Conservation (phyloP, 2,888 invertebrate species). For the Agriotes lineatus region DNA sequence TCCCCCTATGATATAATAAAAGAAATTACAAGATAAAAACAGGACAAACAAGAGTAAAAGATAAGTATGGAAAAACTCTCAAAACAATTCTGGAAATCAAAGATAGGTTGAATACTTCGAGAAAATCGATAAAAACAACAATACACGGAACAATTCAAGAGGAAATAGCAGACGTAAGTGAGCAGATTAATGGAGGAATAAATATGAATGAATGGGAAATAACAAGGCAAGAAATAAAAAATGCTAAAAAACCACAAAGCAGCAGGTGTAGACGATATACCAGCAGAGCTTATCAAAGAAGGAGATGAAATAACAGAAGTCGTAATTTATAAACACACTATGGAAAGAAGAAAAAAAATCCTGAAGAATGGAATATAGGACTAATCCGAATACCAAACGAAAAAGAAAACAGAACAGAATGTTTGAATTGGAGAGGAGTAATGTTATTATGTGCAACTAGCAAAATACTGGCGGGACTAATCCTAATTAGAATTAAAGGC, state of each 20-base stretch:
- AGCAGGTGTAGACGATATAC: conserved; percentile 2
- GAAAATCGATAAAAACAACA: conserved; percentile 8
- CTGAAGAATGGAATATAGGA: not conserved
- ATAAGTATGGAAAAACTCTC: not conserved
- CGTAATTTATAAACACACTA: not conserved
- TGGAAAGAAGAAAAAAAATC: conserved; percentile 15
- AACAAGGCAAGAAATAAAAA: conserved; percentile 11
- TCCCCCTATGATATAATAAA: not conserved
- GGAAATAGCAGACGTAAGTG: not conserved
- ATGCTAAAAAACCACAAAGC: conserved; percentile 7
- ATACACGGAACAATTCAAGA: not conserved
- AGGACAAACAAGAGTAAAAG: not conserved
- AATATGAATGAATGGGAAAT: not conserved
- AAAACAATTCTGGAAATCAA: not conserved
- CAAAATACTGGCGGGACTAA: not conserved
- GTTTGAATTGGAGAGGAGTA: not conserved
- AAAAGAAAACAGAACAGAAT: conserved; percentile 11
- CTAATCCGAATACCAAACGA: conserved; percentile 8
- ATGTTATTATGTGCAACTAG: not conserved
- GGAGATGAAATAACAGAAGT: not conserved
- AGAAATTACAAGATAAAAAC: conserved; percentile 9
- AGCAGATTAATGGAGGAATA: conserved; percentile 3
- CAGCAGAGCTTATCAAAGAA: conserved; percentile 3
- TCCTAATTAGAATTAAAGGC: not conserved
- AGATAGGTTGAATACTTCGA: not conserved